Evolutionary conservation across 1,140 invertebrate genomes (phyloP).

Genomic region (Stratiolaelaps scimitus): DNA sequence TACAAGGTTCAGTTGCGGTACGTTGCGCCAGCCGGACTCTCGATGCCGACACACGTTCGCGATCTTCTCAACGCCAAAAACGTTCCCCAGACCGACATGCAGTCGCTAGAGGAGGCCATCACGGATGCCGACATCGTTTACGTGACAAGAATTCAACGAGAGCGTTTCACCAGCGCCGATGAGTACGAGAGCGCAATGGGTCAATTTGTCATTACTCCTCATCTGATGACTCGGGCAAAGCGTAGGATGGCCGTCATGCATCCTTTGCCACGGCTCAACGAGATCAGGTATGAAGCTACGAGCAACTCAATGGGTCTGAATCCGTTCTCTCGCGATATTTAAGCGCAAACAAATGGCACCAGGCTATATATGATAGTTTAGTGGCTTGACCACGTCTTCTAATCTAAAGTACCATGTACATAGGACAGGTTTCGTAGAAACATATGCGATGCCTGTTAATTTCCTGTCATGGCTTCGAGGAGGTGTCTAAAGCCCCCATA

Average conservation of each 20-base stretch:
- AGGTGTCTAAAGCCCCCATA: neutral
- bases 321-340: too few species aligned
- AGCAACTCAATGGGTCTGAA: too few species aligned
- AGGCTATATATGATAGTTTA: too few species aligned
- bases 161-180: conserved; percentile 67
- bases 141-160: conserved; percentile 92
- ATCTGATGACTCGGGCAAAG: conserved; percentile 86
- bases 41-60: conserved; percentile 75
- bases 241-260: conserved; percentile 92
- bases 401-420: conserved; percentile 28
- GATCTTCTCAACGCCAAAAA: conserved; percentile 63
- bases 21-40: conserved; percentile 67
- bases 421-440: conserved; percentile 11
- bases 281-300: conserved; percentile 54
- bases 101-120: conserved; percentile 64
- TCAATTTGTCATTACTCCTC: conserved; percentile 74
- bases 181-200: conserved; percentile 77
- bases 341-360: too few species aligned
- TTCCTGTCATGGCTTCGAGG: too few species aligned
- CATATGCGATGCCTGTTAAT: too few species aligned
- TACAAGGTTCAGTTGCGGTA: conserved; percentile 81
- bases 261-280: conserved; percentile 82
- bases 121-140: conserved; percentile 91
- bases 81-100: conserved; percentile 58
- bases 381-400: conserved; percentile 6